Evolutionary conservation across 2,797 vertebrate species (phyloP), one percentile per base, ranked within the genome.

Genomic region (Aselliscus stoliczkanus): DNA sequence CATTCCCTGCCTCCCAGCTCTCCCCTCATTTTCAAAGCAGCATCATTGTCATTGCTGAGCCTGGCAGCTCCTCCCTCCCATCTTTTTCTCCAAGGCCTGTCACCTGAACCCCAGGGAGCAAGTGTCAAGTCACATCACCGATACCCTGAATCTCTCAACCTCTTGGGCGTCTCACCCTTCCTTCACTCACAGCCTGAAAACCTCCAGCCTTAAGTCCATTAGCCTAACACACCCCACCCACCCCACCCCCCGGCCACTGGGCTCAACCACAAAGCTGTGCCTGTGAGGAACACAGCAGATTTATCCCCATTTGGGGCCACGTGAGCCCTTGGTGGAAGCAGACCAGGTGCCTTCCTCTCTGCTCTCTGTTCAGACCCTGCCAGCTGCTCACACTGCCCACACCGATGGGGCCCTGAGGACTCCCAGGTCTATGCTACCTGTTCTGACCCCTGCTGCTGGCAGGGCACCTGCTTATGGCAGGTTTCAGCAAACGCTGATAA

Each of bases 1-100:
- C 23, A 17, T 9, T 81, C 52, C 37, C 14, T 13, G 20, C 58
- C 20, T 9, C 12, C 6, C 2, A 39, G 67, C 5, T 17, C 39
- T 75, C 69, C 2, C 11, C 70, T 27, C 9, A 2, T 67, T 62
- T 81, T 37, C 25, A 27, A 34, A 21, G 31, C 9, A 4, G 34
- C 5, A 14, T 39, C 1, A 17, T 23, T 34, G 17, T 23, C 44
- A 2, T 8, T 1, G 4, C 5, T 39, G 34, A 44, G 17, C 29
- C 76, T 64, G 13, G 15, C 0, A 21, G 10, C 73, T 42, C 9
- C 56, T 58, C 47, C 34, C 11, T 37, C 56, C 37, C 2, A 47
- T 37, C 82, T 82, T 86, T 70, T 21, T 31, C 37, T 75, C 23
- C 5, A 50, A 34, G 54, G 65, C 39, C 20, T 37, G 13, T 54